Conservation (phyloP, 1,140 invertebrate species). For the Cydia pomonella region DNA sequence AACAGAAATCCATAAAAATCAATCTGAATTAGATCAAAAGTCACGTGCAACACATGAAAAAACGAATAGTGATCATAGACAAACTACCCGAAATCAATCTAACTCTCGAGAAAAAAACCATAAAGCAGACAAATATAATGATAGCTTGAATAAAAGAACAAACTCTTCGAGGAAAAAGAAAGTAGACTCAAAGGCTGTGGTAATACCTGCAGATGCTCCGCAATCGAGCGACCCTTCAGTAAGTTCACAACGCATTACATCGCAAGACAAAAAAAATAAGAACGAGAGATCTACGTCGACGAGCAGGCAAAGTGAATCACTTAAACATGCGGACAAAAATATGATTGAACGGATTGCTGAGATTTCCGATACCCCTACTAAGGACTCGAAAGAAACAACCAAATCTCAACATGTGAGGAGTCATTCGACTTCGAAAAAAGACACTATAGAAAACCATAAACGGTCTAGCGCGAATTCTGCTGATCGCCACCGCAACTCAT, state of each 20-base stretch:
- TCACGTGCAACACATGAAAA: neutral
- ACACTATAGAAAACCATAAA: slow-evolving; percentile 14
- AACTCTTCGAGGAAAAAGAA: slow-evolving; percentile 19
- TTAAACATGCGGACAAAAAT: slow-evolving; percentile 3
- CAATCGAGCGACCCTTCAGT: neutral
- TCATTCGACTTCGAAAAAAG: slow-evolving; percentile 20
- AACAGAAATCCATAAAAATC: neutral
- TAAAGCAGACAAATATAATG: neutral
- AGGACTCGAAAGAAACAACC: neutral
- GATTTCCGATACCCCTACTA: neutral
- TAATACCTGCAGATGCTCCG: neutral
- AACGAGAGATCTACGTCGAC: neutral
- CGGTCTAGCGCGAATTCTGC: slow-evolving; percentile 13
- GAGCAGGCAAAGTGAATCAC: neutral
- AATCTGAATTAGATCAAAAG: neutral
- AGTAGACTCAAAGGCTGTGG: neutral
- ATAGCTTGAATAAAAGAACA: slow-evolving; percentile 14
- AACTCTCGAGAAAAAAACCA: slow-evolving; percentile 4
- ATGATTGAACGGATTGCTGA: neutral
- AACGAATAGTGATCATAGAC: neutral
- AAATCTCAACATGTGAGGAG: slow-evolving; percentile 4
- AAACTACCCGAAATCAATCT: neutral
- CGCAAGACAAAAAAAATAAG: neutral
- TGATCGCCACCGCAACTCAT: slow-evolving; percentile 20
- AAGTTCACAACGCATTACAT: neutral